Evolutionary conservation across 2,888 invertebrate species (phyloP).

Genomic region (Synanthedon myopaeformis): DNA sequence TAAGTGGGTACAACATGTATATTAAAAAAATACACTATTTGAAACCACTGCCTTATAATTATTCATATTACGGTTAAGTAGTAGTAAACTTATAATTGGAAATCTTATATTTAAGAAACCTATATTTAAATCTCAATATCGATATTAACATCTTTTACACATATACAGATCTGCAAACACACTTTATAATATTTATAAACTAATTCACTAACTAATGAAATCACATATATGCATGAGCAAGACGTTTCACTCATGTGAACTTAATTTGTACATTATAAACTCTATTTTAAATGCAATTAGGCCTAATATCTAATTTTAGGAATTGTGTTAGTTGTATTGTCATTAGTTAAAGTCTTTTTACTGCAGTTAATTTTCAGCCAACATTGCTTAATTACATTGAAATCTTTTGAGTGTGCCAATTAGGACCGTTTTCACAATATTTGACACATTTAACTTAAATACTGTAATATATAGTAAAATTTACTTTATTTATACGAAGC

Average conservation of each 20-base stretch:
- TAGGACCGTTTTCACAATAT: no score
- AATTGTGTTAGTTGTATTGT: background rate
- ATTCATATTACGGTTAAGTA: constrained; percentile 8
- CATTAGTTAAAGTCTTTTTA: no score
- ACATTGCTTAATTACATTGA: no score
- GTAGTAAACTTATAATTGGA: constrained; percentile 1
- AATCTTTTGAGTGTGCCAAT: no score
- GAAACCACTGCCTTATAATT: constrained; percentile 25
- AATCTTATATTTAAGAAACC: background rate
- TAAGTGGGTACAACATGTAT: constrained; percentile 11
- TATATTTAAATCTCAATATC: constrained; percentile 10
- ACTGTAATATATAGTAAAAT: no score
- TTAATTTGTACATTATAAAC: constrained; percentile 59
- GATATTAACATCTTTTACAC: constrained; percentile 10
- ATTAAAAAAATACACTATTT: constrained; percentile 35
- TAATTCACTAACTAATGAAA: constrained; percentile 18
- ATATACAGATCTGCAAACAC: constrained; percentile 12
- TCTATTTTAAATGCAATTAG: constrained; percentile 53
- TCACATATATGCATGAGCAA: constrained; percentile 54
- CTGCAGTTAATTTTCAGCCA: no score
- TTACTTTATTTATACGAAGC: no score
- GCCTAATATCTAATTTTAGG: background rate
- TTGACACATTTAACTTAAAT: no score
- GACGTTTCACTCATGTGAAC: constrained; percentile 40
- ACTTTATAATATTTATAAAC: background rate